Evolutionary conservation across 2,888 invertebrate genomes (phyloP), one percentile per base, ranked within the genome.

Genomic region (Carpatolechia fugitivella): DNA sequence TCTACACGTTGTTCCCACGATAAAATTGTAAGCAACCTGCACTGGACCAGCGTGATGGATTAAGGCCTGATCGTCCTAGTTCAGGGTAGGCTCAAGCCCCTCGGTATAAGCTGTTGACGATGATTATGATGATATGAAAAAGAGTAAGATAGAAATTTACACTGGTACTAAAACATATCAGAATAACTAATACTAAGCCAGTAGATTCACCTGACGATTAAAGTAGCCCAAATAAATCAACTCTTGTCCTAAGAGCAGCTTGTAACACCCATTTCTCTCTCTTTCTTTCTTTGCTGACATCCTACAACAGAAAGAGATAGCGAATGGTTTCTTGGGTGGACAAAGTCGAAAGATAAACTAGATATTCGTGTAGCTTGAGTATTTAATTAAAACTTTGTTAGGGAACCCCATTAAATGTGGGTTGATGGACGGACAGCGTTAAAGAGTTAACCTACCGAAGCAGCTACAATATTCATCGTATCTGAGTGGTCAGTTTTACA

Each of bases 341-440:
- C 72, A 72, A 75, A 75, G 66, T 70, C 60, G 64, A 62, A 67
- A 75, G 70, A 63, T 68, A 69, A 68, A 64, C 64, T 60, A 66
- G 57, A 64, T 65, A 69, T 71, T 65, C 65, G 56, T 63, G 65
- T 61, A 60, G 56, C 57, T 72, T 24, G 69, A 68, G 68, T 81
- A 72, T 81, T 81, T 82, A 85, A 87, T 86, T 85, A 86, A 85
- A 87, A 87, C 78, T 86, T 86, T 80, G 65, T 60, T 69, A 62
- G 63, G 62, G 59, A 58, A 49, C 61, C 57, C 65, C 65, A 48
- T 56, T 53, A 41, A 44, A 33, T 6, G 16, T 20, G 35, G n/a
- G n/a, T 36, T 38, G 31, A 49, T 50, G 50, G 50, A 49, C 55
- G n/a, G 20, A 44, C 29, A 20, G 44, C 24, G n/a, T n/a, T n/a